Conservation (phyloP, 2,888 invertebrate species). For the Exephanes ischioxanthus region DNA sequence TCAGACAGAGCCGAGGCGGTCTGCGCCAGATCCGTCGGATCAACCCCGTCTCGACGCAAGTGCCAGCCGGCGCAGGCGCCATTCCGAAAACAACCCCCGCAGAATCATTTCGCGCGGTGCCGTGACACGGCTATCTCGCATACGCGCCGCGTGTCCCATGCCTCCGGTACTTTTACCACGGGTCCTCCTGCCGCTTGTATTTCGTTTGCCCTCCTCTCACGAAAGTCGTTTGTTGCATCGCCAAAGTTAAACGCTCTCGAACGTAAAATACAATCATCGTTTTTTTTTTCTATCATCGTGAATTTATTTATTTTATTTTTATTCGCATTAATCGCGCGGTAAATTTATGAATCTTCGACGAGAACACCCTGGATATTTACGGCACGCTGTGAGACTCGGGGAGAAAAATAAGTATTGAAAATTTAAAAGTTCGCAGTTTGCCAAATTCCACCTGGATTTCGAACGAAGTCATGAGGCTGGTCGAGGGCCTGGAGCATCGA, state of each 20-base stretch:
- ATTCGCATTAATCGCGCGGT: background rate
- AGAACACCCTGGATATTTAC: background rate
- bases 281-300: background rate
- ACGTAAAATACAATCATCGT: background rate
- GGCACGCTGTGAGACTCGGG: background rate
- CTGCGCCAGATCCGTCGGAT: conserved; percentile 64
- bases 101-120: conserved; percentile 73
- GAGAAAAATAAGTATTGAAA: background rate
- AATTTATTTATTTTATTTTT: background rate
- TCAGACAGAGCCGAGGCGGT: conserved; percentile 59
- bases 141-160: conserved; percentile 58
- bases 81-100: conserved; percentile 70
- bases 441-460: background rate
- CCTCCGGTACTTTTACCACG: conserved; percentile 37
- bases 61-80: conserved; percentile 68
- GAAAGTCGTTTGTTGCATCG: background rate
- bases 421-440: background rate
- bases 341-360: background rate
- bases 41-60: conserved; percentile 66
- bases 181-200: conserved; percentile 7
- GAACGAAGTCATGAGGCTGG: conserved; percentile 11
- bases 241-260: background rate
- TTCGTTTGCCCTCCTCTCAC: background rate
- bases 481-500: background rate
- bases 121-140: conserved; percentile 62